Percentiles rank a stretch among this genome's conserved stretches.
Conservation (phyloP, 2,113 vertebrate genomes). For the Genyomyrus donnyi region DNA sequence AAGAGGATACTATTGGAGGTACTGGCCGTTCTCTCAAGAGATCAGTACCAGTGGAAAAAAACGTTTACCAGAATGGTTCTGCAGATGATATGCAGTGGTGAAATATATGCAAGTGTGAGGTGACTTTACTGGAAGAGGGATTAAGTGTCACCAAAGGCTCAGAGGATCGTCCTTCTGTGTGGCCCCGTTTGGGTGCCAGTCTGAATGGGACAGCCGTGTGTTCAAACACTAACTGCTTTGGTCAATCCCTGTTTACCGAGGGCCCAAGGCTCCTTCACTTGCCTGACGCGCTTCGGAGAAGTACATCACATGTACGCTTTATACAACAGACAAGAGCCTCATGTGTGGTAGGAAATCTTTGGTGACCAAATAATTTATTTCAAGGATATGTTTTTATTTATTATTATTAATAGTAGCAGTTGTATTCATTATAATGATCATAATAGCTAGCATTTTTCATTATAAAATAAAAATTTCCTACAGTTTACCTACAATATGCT, state of each 20-base stretch:
- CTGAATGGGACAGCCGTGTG: background rate
- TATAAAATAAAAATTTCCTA: background rate
- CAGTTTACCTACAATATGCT: background rate
- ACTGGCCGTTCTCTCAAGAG: background rate
- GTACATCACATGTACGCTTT: background rate
- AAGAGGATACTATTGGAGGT: background rate
- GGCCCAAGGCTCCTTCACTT: background rate
- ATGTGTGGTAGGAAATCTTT: background rate
- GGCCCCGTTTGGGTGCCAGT: background rate
- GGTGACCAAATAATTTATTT: constrained; percentile 3
- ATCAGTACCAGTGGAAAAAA: background rate
- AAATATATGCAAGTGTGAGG: background rate
- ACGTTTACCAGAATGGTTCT: background rate
- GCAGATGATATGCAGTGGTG: background rate
- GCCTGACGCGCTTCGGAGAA: background rate
- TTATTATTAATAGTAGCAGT: background rate
- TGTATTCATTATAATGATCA: background rate
- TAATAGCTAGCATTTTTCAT: background rate
- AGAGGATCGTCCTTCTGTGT: background rate
- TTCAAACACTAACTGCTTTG: background rate
- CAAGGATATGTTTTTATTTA: background rate
- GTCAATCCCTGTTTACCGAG: background rate
- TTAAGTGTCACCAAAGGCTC: background rate
- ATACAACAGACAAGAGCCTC: background rate
- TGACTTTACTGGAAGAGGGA: background rate